Base-by-base conservation (phyloP, 2,888 invertebrate genomes). In the Scaptomyza parva region DNA sequence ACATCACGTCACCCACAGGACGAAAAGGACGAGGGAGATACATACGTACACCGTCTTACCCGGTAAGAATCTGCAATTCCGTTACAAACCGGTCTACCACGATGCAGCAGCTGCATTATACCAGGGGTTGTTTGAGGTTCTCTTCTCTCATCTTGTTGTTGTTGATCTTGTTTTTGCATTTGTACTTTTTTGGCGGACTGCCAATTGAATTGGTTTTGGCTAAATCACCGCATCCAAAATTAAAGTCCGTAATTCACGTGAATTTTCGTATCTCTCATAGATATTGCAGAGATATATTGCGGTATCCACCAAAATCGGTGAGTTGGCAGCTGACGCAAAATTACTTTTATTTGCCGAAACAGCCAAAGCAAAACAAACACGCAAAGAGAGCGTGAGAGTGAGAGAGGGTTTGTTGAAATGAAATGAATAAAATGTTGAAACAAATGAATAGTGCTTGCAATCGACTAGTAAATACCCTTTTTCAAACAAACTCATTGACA, bases 41-140 rank as follows among this genome's bases (percentile, higher is more conserved):
- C 76, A 7, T 63, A 81, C 57, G 83, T 90, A 39, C 82, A 65
- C 26, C 78, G 73, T 45, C 66, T 81, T 35, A 90, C 90, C 51
- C 89, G 90, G 90, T 90, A 89, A 68, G 76, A 33, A 28, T 6
- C 59, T 18, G 30, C 51, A 20, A 57, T 39, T 8, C 18, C 17
- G 7, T 33, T 20, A 14, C 2, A 45, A 60, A 76, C 71, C 59
- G 64, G 85, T 71, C 30, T 3, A n/a, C 6, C 8, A 2, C 1
- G 1, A 3, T 2, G 3, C 12, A 20, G 11, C 33, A 72, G 54
- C 78, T 77, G 82, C 55, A 33, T 18, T 26, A 12, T 20, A 22
- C 12, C 59, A 20, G 44, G 78, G 81, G 78, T 77, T 57, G 72
- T n/a, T 47, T 37, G 3, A 9, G 17, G 37, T n/a, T 41, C 12